Conservation (phyloP, 2,888 invertebrate genomes). For the Thecocarcelia acutangulata region DNA sequence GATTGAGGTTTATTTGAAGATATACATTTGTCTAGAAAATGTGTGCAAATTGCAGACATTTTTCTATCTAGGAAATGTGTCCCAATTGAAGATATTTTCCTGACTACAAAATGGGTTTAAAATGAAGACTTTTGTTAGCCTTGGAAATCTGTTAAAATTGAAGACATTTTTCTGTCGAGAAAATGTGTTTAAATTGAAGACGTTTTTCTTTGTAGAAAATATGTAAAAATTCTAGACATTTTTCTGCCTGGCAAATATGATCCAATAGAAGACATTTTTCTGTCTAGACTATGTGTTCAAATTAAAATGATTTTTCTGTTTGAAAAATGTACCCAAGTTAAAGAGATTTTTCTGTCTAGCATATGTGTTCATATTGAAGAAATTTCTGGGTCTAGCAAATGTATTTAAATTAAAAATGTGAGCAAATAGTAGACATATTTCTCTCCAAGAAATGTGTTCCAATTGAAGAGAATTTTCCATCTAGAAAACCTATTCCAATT, state of each 20-base stretch:
- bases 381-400: background rate
- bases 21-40: too few relatives aligned
- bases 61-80: background rate
- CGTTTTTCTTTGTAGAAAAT: background rate
- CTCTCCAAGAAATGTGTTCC: too few relatives aligned
- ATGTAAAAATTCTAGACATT: background rate
- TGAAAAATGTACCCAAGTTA: too few relatives aligned
- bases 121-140: background rate
- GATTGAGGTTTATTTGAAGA: too few relatives aligned
- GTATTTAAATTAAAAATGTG: too few relatives aligned
- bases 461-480: too few relatives aligned
- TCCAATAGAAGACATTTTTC: background rate
- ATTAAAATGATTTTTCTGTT: too few relatives aligned
- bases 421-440: too few relatives aligned
- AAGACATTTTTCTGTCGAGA: background rate
- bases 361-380: background rate
- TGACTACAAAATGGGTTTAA: background rate
- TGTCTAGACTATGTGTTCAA: too few relatives aligned
- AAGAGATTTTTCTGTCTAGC: background rate
- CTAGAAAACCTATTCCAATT: too few relatives aligned
- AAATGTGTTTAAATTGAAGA: background rate
- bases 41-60: too few relatives aligned
- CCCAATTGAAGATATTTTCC: background rate
- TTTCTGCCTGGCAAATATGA: background rate
- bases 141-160: too few relatives aligned